These are phyloP conservation scores for Drosophila nigromelanica DNA, from an alignment of 1,140 invertebrate genomes.

Conservation along the genomic window DNA sequence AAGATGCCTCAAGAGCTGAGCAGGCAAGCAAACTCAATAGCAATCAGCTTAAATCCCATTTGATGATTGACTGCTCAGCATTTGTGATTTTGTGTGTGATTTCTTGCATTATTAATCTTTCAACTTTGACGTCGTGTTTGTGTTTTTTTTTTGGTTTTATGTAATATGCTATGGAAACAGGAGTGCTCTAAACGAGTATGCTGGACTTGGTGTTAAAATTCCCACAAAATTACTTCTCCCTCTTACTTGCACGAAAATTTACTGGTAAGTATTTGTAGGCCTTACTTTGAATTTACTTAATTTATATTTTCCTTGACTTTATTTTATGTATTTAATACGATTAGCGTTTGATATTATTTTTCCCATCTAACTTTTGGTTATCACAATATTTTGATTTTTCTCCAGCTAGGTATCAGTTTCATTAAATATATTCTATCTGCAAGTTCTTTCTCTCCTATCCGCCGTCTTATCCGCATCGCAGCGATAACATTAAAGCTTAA, in stretches of 20 bases:
- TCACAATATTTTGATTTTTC: neutral
- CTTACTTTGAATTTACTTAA: constrained; percentile 21
- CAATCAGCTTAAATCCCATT: constrained; percentile 16
- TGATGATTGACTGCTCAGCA: constrained; percentile 35
- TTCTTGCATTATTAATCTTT: constrained; percentile 31
- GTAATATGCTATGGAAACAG: constrained; percentile 3
- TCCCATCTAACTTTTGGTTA: too few species aligned
- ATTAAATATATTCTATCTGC: constrained; percentile 2
- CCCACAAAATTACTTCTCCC: neutral
- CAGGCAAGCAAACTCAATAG: constrained; percentile 18
- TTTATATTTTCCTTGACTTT: constrained; percentile 33
- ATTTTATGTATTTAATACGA: neutral
- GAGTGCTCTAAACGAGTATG: neutral
- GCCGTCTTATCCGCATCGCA: constrained; percentile 1
- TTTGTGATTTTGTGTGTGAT: constrained; percentile 17
- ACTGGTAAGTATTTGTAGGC: too few species aligned
- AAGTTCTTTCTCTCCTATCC: constrained; percentile 7
- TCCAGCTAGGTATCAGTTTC: neutral
- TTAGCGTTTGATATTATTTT: too few species aligned
- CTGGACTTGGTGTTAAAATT: too few species aligned
- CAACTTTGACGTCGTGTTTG: constrained; percentile 2
- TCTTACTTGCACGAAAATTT: too few species aligned
- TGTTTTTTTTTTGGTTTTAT: constrained; percentile 16
- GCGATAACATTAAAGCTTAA: constrained; percentile 53
- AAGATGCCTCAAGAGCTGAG: constrained; percentile 23